Conservation (phyloP, 2,888 invertebrate species). For the Tenodera sinensis region DNA sequence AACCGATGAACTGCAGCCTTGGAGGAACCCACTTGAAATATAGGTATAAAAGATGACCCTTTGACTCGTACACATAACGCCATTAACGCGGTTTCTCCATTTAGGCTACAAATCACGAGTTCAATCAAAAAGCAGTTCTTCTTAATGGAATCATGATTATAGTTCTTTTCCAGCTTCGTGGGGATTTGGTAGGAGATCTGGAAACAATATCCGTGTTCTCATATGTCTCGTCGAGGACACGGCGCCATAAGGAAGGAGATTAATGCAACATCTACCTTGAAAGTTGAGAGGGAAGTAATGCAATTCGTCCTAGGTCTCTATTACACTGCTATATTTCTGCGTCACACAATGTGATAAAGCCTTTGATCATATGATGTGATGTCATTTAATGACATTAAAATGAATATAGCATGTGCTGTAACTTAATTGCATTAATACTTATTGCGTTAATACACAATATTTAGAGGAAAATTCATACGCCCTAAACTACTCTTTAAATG, state of each 20-base stretch:
- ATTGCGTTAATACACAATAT: too few species aligned
- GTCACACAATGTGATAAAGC: too few species aligned
- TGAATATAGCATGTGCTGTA: too few species aligned
- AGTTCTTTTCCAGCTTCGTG: background rate
- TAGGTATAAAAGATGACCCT: background rate
- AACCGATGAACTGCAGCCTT: background rate
- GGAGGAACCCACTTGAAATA: background rate
- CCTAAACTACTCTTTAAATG: too few species aligned
- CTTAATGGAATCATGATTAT: conserved; percentile 10
- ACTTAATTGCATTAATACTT: too few species aligned
- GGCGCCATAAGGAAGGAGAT: background rate
- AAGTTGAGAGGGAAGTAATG: too few species aligned
- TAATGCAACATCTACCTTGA: too few species aligned
- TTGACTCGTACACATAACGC: background rate
- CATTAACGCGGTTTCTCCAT: background rate
- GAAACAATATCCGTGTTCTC: background rate
- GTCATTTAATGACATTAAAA: too few species aligned
- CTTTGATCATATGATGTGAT: too few species aligned
- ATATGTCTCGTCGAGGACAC: background rate
- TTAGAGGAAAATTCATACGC: too few species aligned
- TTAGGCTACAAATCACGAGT: conserved; percentile 5
- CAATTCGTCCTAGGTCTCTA: too few species aligned
- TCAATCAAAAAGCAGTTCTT: background rate
- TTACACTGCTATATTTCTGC: too few species aligned
- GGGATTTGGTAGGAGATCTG: background rate